A percentile compares a stretch with the other conserved stretches of the same genome.
phyloP scores from a whole-genome alignment of 1,140 invertebrate species.

The Dryas iulia region DNA sequence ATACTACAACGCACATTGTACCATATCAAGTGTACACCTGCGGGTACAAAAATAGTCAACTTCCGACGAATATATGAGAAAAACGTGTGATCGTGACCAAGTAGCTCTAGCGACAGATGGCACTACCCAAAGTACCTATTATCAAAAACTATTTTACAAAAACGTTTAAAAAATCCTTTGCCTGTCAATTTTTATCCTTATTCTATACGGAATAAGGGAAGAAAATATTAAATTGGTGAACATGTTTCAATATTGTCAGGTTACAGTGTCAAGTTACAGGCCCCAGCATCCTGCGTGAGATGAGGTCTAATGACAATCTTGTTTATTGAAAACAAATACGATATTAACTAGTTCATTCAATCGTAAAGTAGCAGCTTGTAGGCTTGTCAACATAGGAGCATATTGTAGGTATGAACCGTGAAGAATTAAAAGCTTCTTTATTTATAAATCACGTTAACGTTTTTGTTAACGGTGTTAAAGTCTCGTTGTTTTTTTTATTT shows the following conservation, averaged over 20 bases:
- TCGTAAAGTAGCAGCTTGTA: not conserved
- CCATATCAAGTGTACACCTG: slow-evolving; percentile 29
- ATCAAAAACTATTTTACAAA: slow-evolving; percentile 20
- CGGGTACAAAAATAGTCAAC: slow-evolving; percentile 40
- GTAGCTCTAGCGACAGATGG: slow-evolving; percentile 44
- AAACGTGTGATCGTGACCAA: slow-evolving; percentile 48
- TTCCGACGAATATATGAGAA: slow-evolving; percentile 36
- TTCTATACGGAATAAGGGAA: not conserved
- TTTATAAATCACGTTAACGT: too few species aligned
- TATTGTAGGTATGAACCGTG: not conserved
- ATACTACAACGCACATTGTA: not conserved
- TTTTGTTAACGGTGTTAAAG: too few species aligned
- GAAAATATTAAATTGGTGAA: not conserved
- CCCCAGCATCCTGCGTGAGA: slow-evolving; percentile 39
- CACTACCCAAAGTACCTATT: slow-evolving; percentile 39
- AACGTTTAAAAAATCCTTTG: not conserved
- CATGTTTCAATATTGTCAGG: slow-evolving; percentile 13
- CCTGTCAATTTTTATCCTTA: not conserved
- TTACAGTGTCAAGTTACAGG: slow-evolving; percentile 39
- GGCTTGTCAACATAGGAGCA: not conserved
- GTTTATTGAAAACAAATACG: slow-evolving; percentile 14
- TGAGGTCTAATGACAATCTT: slow-evolving; percentile 24
- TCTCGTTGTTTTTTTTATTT: too few species aligned
- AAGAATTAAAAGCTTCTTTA: not conserved
- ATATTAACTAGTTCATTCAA: slow-evolving; percentile 9